A percentile compares a stretch with the other conserved stretches of the same genome.
These are phyloP conservation scores for Thaumatotibia leucotreta DNA, from an alignment of 1,140 invertebrate genomes.

Conservation along the genomic window DNA sequence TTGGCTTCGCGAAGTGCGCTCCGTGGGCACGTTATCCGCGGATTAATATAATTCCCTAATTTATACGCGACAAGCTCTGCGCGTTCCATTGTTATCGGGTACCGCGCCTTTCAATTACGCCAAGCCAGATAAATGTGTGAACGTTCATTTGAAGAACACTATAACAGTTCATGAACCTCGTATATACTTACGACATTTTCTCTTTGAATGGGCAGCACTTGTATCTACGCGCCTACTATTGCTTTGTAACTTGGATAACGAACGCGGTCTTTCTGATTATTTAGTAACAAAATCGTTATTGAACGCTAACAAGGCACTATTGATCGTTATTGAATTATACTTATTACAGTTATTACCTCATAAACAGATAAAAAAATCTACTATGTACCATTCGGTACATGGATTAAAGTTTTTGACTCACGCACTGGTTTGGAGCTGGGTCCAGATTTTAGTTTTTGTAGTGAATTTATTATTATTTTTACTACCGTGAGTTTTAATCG, in stretches of 20 bases:
- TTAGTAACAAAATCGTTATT: neutral
- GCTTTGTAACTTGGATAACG: neutral
- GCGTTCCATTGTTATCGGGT: constrained; percentile 36
- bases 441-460: neutral
- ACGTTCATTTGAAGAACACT: neutral
- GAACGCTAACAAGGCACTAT: too few relatives aligned
- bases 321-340: too few relatives aligned
- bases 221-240: neutral
- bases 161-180: neutral
- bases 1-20: constrained; percentile 29
- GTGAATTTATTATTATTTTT: neutral
- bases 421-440: too few relatives aligned
- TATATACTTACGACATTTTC: neutral
- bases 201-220: neutral
- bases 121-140: neutral
- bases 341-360: too few relatives aligned
- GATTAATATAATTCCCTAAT: constrained; percentile 65
- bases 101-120: constrained; percentile 45
- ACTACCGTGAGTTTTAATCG: neutral
- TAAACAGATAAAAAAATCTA: too few relatives aligned
- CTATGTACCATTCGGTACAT: too few relatives aligned
- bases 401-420: too few relatives aligned
- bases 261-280: neutral
- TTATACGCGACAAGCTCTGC: constrained; percentile 44
- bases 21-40: constrained; percentile 31